These are phyloP conservation scores for Chironex yamaguchii DNA, from an alignment of 30 jellyfish, hydroid and myxozoan genomes.

Conservation along the genomic window DNA sequence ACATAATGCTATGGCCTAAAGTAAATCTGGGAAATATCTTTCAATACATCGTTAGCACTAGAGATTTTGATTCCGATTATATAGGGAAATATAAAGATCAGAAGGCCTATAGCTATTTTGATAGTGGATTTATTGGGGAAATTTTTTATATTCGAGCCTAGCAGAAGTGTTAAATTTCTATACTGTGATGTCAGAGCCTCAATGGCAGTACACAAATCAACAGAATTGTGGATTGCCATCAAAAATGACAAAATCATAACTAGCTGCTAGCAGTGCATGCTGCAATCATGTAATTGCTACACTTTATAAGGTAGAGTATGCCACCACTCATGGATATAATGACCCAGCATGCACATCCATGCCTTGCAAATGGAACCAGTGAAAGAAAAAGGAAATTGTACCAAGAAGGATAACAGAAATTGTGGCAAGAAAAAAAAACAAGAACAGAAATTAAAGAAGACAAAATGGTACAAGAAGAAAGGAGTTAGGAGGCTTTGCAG, in stretches of 20 bases:
- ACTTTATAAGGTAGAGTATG: conserved; percentile 48
- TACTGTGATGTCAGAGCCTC: conserved; percentile 66
- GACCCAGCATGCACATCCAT: conserved; percentile 60
- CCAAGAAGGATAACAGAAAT: conserved; percentile 23
- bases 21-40: conserved; percentile 44
- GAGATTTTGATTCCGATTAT: conserved; percentile 40
- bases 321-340: neutral
- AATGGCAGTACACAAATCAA: conserved; percentile 21
- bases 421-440: conserved; percentile 5
- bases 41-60: conserved; percentile 6
- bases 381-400: conserved; percentile 27
- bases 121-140: conserved; percentile 68
- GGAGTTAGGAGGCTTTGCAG: conserved; percentile 14
- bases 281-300: conserved; percentile 66
- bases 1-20: conserved; percentile 48
- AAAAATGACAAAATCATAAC: conserved; percentile 10
- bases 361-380: conserved; percentile 45
- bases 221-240: conserved; percentile 71
- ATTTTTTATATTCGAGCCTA: neutral
- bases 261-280: conserved; percentile 53
- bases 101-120: conserved; percentile 68
- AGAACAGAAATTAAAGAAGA: conserved; percentile 4
- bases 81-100: conserved; percentile 73
- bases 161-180: conserved; percentile 9
- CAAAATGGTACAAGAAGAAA: neutral